phyloP scores from a whole-genome alignment of 2,888 invertebrate genomes.

The Acleris laterana region DNA sequence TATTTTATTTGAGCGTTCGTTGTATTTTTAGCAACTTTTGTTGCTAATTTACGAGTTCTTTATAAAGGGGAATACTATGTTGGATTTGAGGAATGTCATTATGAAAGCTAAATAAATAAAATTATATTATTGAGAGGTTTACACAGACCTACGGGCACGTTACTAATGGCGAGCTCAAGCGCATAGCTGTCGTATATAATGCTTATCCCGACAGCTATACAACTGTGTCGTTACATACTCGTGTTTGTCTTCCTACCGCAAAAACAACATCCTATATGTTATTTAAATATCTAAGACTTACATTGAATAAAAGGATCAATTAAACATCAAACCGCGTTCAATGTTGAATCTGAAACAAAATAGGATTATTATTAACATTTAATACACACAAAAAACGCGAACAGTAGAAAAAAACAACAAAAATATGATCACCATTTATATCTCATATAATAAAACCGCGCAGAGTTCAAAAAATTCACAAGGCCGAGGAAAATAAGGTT shows the following conservation, averaged over 20 bases:
- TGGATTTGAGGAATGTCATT: no score
- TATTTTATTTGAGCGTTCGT: not conserved
- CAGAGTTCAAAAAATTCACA: conserved; percentile 40
- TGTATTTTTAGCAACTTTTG: not conserved
- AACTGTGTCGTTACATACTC: no score
- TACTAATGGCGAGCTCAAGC: no score
- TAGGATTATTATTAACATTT: not conserved
- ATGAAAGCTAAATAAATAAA: no score
- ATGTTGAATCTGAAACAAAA: conserved; percentile 26
- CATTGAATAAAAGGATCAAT: not conserved
- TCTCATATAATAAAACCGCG: conserved; percentile 41
- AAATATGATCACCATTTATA: conserved; percentile 30
- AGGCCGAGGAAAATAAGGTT: conserved; percentile 42
- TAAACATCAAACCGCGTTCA: not conserved
- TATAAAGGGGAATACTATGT: no score
- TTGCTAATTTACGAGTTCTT: no score
- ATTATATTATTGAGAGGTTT: no score
- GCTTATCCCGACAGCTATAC: no score
- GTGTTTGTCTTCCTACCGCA: no score
- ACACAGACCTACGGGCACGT: no score
- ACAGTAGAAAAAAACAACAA: not conserved
- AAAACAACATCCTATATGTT: no score
- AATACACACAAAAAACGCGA: not conserved
- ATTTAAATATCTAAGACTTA: not conserved
- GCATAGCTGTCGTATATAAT: no score